Evolutionary conservation across 2,797 vertebrate genomes (phyloP).

Genomic region (Gymnopithys bicolor): DNA sequence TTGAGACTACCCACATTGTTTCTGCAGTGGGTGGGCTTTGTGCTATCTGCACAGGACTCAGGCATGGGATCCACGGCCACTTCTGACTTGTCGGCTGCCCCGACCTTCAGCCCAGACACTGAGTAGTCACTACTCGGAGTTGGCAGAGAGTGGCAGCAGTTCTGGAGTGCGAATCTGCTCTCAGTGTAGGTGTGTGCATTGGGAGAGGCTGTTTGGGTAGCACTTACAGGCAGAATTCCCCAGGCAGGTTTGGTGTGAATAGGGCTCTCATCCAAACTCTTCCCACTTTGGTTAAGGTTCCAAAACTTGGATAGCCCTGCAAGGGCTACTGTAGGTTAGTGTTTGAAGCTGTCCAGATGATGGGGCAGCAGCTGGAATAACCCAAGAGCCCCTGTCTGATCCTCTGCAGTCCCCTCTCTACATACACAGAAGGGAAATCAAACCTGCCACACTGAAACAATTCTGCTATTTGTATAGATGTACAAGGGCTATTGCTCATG

Average conservation of each 20-base stretch:
- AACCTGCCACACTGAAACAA: background rate
- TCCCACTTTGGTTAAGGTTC: background rate
- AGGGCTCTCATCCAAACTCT: background rate
- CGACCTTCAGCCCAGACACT: background rate
- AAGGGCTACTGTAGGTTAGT: background rate
- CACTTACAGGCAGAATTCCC: background rate
- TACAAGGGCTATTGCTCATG: background rate
- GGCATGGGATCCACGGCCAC: rapidly evolving
- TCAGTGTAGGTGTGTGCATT: background rate
- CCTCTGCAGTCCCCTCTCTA: background rate
- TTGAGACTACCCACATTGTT: background rate
- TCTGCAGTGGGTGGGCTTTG: background rate
- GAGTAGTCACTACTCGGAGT: background rate
- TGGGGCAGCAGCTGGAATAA: background rate
- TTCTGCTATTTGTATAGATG: background rate
- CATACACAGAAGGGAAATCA: background rate
- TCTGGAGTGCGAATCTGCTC: background rate
- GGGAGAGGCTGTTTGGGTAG: background rate
- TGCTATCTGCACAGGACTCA: background rate
- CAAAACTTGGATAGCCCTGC: background rate
- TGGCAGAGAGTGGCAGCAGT: background rate
- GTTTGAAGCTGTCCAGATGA: background rate
- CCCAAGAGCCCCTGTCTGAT: background rate
- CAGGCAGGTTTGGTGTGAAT: background rate
- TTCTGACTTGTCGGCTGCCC: background rate